Conservation (phyloP, 2,888 invertebrate genomes). For the Cistogaster globosa region DNA sequence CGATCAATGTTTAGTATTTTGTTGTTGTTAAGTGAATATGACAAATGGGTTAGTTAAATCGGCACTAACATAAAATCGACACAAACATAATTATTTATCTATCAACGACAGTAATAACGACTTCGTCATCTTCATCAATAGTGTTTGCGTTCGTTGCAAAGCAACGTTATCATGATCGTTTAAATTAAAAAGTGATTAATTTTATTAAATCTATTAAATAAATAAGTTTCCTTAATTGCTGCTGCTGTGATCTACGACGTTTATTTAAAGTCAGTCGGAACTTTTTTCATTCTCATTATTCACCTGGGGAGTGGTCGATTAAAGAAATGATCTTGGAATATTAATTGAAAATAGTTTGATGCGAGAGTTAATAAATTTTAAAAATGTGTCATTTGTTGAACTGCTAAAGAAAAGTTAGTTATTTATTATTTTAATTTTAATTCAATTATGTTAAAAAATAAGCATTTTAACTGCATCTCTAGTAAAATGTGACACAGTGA, state of each 20-base stretch:
- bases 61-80: slow-evolving; percentile 61
- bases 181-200: slow-evolving; percentile 67
- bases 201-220: slow-evolving; percentile 40
- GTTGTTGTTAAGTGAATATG: slow-evolving; percentile 62
- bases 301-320: slow-evolving; percentile 60
- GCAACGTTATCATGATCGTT: slow-evolving; percentile 44
- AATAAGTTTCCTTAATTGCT: slow-evolving; percentile 17
- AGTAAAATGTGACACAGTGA: background rate
- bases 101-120: slow-evolving; percentile 45
- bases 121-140: slow-evolving; percentile 41
- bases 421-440: slow-evolving; percentile 9
- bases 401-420: background rate
- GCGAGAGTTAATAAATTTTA: background rate
- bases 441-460: slow-evolving; percentile 53
- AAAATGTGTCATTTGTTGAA: slow-evolving; percentile 25
- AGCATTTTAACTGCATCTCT: background rate
- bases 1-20: background rate
- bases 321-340: slow-evolving; percentile 45
- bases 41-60: slow-evolving; percentile 69
- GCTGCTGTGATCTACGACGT: slow-evolving; percentile 42
- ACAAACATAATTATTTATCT: slow-evolving; percentile 58
- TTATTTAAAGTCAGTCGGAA: slow-evolving; percentile 20
- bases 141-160: slow-evolving; percentile 4
- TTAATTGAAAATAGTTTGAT: slow-evolving; percentile 28
- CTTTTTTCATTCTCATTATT: slow-evolving; percentile 23